These are phyloP conservation scores for Callinectes sapidus DNA, from an alignment of 2,888 invertebrate species.

Conservation along the genomic window DNA sequence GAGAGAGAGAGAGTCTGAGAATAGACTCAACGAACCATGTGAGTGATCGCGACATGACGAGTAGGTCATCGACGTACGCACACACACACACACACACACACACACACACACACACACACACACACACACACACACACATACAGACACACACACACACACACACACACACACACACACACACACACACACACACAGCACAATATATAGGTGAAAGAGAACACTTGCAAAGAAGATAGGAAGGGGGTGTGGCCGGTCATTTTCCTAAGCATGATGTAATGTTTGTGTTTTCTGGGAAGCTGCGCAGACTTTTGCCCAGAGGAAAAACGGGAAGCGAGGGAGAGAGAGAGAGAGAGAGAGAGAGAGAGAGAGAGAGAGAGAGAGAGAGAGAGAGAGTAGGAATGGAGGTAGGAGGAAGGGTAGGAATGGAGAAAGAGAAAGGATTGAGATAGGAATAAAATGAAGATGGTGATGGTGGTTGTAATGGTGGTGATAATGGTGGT, in stretches of 20 bases:
- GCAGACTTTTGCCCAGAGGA: background rate
- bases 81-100: slow-evolving; percentile 36
- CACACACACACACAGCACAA: background rate
- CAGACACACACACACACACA: slow-evolving; percentile 17
- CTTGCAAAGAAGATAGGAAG: background rate
- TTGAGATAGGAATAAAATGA: background rate
- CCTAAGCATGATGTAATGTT: background rate
- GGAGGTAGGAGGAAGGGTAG: background rate
- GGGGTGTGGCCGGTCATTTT: background rate
- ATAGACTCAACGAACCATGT: background rate
- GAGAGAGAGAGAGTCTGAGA: slow-evolving; percentile 3
- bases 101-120: slow-evolving; percentile 30
- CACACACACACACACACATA: slow-evolving; percentile 32
- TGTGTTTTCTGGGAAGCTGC: background rate
- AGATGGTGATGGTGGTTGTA: background rate
- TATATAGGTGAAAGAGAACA: background rate
- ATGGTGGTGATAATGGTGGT: background rate
- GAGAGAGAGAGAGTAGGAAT: background rate
- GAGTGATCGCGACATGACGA: background rate
- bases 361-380: background rate
- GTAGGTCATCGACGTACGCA: background rate
- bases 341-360: background rate
- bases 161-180: slow-evolving; percentile 19
- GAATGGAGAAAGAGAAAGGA: background rate
- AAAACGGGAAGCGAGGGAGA: background rate